Evolutionary conservation across 2,113 vertebrate species (phyloP), one percentile per base, ranked within the genome.

Genomic region (Lophotis ruficrista): DNA sequence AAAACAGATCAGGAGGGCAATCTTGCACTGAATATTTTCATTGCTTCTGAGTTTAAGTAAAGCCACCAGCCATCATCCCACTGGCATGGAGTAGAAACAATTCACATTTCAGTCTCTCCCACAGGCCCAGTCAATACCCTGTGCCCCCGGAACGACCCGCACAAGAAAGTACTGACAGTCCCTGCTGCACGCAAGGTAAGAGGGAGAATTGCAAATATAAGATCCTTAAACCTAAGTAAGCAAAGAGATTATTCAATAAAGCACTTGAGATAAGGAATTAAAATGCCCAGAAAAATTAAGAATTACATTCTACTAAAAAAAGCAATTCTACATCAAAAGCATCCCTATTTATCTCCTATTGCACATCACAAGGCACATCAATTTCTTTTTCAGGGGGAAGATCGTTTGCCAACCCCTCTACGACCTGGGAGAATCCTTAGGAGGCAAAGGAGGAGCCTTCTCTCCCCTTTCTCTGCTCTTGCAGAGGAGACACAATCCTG

Each of bases 61-160:
- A 95, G 20, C 38, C 38, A 83, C 17, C n/a, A 87, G 66, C 30
- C 33, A n/a, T 33, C 17, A 35, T 27, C n/a, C 50, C 50, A 24
- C 27, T 41, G 37, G 24, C 54, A 78, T 1, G 0, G 14, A 33
- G 41, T 14, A 78, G 54, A 60, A 78, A 45, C 0, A 0, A 54
- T 41, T 45, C 70, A 61, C 11, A 4, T 48, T 41, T 60, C 64
- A 43, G 54, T 18, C 54, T 81, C 60, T 60, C 25, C 75, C 12
- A 14, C 69, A 43, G 37, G 54, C 31, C 41, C 33, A 65, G 50
- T 14, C 41, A 76, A 20, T 30, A 37, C 6, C 27, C 33, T 18
- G 7, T 30, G 19, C 7, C 18, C 33, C 18, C 1, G 3, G n/a
- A 72, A 68, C 75, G 41, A 66, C 5, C 9, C 8, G 0, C 27